Conservation (phyloP, 2,113 vertebrate species). For the Podarcis raffonei region DNA sequence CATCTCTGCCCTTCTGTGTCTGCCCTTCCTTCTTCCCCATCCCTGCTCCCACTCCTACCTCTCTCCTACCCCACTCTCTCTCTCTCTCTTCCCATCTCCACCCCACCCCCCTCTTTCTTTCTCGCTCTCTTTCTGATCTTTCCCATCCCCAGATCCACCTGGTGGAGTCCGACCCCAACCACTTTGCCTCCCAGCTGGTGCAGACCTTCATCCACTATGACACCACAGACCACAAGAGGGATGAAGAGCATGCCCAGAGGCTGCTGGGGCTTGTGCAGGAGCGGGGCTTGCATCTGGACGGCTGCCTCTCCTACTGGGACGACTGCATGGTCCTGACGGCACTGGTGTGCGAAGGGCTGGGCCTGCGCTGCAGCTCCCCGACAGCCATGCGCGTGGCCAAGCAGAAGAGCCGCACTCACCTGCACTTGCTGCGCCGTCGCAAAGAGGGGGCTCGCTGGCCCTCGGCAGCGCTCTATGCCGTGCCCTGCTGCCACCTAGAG, state of each 20-base stretch:
- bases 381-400: constrained; percentile 78
- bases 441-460: constrained; percentile 66
- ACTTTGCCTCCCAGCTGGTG: constrained; percentile 81
- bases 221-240: constrained; percentile 75
- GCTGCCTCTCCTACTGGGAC: constrained; percentile 85
- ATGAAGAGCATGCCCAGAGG: constrained; percentile 75
- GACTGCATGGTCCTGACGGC: constrained; percentile 83
- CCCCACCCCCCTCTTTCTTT: accelerated
- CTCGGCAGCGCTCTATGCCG: constrained; percentile 67
- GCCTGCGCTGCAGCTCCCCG: constrained; percentile 70
- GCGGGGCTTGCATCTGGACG: constrained; percentile 71
- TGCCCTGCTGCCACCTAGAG: constrained; percentile 75
- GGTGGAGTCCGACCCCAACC: constrained; percentile 81
- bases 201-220: constrained; percentile 81
- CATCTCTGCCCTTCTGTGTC: constrained; percentile 20
- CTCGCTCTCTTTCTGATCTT: neutral
- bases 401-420: constrained; percentile 81
- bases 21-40: neutral
- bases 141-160: constrained; percentile 74
- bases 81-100: neutral
- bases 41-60: neutral
- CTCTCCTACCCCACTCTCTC: neutral
- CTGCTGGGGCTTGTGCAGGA: constrained; percentile 71
- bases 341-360: constrained; percentile 75
- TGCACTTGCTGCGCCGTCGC: constrained; percentile 66